phyloP scores from a whole-genome alignment of 2,113 vertebrate genomes.

The Misgurnus mizolepis region DNA sequence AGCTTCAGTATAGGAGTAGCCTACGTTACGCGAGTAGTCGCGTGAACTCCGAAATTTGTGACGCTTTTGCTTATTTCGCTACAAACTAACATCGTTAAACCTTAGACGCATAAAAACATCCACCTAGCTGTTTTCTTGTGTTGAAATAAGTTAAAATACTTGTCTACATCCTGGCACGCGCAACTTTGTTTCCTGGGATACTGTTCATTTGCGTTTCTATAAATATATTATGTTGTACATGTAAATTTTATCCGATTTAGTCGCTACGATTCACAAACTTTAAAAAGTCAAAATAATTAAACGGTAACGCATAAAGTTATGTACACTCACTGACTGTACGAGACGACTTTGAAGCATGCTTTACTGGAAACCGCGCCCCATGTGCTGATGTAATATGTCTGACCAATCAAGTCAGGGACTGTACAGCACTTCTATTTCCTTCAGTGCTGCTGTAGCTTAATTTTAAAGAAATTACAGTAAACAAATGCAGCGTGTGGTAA shows the following conservation, averaged over 20 bases:
- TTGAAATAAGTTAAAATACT: background rate
- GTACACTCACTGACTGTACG: background rate
- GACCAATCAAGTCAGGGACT: background rate
- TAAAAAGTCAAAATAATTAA: background rate
- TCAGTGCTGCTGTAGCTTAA: too few relatives aligned
- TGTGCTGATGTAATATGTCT: background rate
- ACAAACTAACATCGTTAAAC: background rate
- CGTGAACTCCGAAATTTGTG: background rate
- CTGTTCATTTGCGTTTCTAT: background rate
- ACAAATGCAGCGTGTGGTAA: background rate
- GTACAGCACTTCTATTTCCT: background rate
- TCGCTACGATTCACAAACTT: rapidly evolving
- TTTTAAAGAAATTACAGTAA: too few relatives aligned
- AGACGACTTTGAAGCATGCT: background rate
- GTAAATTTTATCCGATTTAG: background rate
- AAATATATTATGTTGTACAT: background rate
- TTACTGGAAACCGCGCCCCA: background rate
- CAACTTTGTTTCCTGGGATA: background rate
- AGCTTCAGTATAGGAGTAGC: too few relatives aligned
- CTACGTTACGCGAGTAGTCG: background rate
- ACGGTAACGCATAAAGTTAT: background rate
- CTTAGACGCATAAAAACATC: background rate
- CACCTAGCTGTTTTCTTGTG: background rate
- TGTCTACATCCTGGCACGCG: background rate
- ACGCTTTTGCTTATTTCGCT: background rate